Conservation (phyloP, 2,113 vertebrate species). For the Leptobrachium ailaonicum region DNA sequence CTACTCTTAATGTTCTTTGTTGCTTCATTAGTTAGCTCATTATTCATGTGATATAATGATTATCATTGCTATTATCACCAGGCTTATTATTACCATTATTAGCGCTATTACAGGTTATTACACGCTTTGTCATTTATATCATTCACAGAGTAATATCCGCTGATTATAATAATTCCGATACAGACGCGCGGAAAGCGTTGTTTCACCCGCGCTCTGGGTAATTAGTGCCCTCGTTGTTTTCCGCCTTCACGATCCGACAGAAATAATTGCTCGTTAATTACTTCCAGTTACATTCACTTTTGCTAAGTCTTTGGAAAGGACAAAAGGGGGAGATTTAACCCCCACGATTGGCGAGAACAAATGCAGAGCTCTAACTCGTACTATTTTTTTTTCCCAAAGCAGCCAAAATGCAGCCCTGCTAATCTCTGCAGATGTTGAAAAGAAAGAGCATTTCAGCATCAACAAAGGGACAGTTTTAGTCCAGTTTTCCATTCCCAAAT, state of each 20-base stretch:
- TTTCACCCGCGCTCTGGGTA: slow-evolving; percentile 43
- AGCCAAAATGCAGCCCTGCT: too few species aligned
- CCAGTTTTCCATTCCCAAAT: neutral
- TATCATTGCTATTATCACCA: slow-evolving; percentile 48
- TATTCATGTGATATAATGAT: slow-evolving; percentile 49
- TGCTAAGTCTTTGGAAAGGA: slow-evolving; percentile 45
- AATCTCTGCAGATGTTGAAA: neutral
- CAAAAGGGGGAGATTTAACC: slow-evolving; percentile 40
- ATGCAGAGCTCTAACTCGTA: neutral
- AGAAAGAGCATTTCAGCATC: neutral
- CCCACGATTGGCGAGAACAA: neutral
- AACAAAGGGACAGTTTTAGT: neutral
- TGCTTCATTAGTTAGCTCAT: slow-evolving; percentile 46
- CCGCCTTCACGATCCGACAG: slow-evolving; percentile 46
- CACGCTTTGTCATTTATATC: slow-evolving; percentile 50
- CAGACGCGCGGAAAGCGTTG: slow-evolving; percentile 41
- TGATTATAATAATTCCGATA: slow-evolving; percentile 51
- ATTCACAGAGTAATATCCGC: slow-evolving; percentile 48
- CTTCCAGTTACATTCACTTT: slow-evolving; percentile 48
- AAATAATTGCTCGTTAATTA: slow-evolving; percentile 51
- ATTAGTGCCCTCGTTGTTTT: slow-evolving; percentile 51
- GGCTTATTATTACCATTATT: slow-evolving; percentile 49
- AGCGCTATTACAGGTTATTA: slow-evolving; percentile 49
- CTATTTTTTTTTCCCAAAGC: too few species aligned
- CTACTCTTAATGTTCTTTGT: slow-evolving; percentile 23